phyloP scores from a whole-genome alignment of 1,140 invertebrate species.

The Belonocnema kinseyi region DNA sequence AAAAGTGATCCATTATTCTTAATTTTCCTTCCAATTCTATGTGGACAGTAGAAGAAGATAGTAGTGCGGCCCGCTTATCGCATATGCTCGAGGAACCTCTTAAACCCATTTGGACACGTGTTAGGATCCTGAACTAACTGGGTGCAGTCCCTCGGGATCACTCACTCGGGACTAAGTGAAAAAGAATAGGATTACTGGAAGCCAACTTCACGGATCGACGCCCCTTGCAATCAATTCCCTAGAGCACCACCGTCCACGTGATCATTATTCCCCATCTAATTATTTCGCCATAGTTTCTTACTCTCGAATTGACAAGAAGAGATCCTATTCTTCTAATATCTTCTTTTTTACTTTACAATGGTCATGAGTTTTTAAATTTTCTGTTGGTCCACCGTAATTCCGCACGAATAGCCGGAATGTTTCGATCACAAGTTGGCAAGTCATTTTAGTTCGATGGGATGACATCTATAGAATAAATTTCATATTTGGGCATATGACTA shows the following conservation, averaged over 20 bases:
- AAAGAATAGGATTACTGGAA: conserved; percentile 61
- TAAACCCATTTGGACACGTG: conserved; percentile 41
- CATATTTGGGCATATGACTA: no score
- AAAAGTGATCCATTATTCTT: conserved; percentile 12
- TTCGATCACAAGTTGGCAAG: no score
- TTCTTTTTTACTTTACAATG: not conserved
- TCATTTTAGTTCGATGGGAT: no score
- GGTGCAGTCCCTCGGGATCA: conserved; percentile 42
- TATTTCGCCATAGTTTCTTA: conserved; percentile 6
- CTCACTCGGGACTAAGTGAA: conserved; percentile 58
- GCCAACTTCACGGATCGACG: conserved; percentile 69
- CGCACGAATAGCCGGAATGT: no score
- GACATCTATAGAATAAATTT: no score
- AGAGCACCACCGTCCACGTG: conserved; percentile 18
- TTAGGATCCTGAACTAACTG: conserved; percentile 14
- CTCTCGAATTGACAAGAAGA: not conserved
- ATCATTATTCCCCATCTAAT: conserved; percentile 32
- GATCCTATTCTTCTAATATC: not conserved
- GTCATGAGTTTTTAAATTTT: no score
- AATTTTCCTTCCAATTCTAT: conserved; percentile 1
- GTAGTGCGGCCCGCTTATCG: conserved; percentile 30
- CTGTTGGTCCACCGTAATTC: no score
- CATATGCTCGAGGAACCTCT: conserved; percentile 46
- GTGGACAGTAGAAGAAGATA: not conserved
- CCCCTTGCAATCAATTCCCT: conserved; percentile 33